Evolutionary conservation across 1,140 invertebrate species (phyloP).

Genomic region (Drosophila pachea): DNA sequence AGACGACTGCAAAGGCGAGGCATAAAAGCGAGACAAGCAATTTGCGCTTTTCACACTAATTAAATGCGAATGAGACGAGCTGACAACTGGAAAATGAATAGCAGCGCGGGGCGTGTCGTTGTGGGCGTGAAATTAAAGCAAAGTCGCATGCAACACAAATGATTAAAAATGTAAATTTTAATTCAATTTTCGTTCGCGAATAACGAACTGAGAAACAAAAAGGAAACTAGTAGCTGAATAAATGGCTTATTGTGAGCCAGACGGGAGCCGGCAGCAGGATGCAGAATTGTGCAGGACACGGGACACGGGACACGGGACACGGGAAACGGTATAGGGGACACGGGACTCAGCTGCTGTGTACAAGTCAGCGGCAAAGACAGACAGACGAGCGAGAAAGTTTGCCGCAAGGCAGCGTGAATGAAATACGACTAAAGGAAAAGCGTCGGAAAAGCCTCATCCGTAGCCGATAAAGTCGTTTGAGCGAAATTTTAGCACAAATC

Average conservation of each 20-base stretch:
- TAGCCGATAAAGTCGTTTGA: slow-evolving; percentile 66
- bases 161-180: slow-evolving; percentile 77
- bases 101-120: slow-evolving; percentile 16
- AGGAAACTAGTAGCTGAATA: slow-evolving; percentile 63
- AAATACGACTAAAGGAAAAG: slow-evolving; percentile 33
- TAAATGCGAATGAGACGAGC: slow-evolving; percentile 58
- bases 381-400: slow-evolving; percentile 62
- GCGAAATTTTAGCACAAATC: slow-evolving; percentile 51
- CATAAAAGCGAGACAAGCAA: slow-evolving; percentile 48
- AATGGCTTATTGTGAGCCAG: slow-evolving; percentile 72
- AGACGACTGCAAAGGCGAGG: slow-evolving; percentile 25
- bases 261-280: slow-evolving; percentile 19
- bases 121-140: slow-evolving; percentile 58
- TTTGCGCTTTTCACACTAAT: slow-evolving; percentile 76
- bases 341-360: too few relatives aligned
- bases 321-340: too few relatives aligned
- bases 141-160: slow-evolving; percentile 54
- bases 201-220: slow-evolving; percentile 40
- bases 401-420: slow-evolving; percentile 62
- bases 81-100: slow-evolving; percentile 60
- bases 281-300: slow-evolving; percentile 1
- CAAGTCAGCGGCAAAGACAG: slow-evolving; percentile 6
- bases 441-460: slow-evolving; percentile 36
- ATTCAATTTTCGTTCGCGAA: slow-evolving; percentile 63
- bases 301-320: neutral